Evolutionary conservation across 2,888 invertebrate genomes (phyloP), one percentile per base, ranked within the genome.

Genomic region (Gortyna flavago): DNA sequence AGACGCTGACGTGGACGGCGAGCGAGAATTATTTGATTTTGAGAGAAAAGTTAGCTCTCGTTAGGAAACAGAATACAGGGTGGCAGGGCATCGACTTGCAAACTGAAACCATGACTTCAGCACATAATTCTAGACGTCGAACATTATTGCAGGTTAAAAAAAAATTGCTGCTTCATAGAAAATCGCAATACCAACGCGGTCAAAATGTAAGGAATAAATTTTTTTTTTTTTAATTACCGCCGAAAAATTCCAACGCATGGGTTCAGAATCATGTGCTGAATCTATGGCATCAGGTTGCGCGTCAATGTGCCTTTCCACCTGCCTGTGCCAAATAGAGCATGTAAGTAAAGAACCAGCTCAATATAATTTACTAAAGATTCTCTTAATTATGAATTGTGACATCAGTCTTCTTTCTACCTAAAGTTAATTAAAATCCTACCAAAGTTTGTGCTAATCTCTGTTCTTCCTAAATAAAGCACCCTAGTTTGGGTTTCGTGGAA

Each of bases 381-480:
- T n/a, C 35, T 71, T 59, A 80, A 77, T 78, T 80, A 85, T 80
- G 77, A 83, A 69, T 70, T 70, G 73, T 79, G 62, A 79, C 73
- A 77, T 69, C 38, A 72, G 73, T 85, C 75, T 67, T 87, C 82
- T 85, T 82, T 77, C 62, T 70, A 77, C 48, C 21, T 76, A 51
- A 72, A 85, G 66, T 87, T 85, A 82, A 79, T 86, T 87, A 85
- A 86, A 87, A 79, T 77, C 72, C 64, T 25, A 72, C 66, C 66
- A 71, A 86, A 88, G 75, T 87, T 85, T 77, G 71, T 51, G 57
- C 51, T 84, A 82, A 87, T 87, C 79, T 74, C 72, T 59, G 75
- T 79, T 81, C 79, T 87, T 82, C 65, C 75, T 74, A 78, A 85
- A 88, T 82, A 85, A 87, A 88, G 75, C 83, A 69, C 75, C 74